Conservation (phyloP, 2,113 vertebrate species). For the Verasper variegatus region DNA sequence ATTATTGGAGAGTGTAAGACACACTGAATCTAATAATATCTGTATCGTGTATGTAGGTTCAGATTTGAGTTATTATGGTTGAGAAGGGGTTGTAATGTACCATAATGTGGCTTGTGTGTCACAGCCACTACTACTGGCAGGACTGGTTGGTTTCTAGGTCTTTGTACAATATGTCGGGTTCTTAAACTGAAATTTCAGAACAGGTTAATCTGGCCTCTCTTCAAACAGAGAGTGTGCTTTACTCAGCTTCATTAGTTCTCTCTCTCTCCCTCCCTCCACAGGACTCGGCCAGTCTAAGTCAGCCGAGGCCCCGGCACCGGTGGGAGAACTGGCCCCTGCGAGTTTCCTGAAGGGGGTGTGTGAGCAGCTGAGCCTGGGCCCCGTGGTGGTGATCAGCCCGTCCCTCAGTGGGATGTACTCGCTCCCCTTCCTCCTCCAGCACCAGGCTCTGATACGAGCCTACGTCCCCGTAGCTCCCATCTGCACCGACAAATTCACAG, state of each 20-base stretch:
- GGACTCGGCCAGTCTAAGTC: constrained; percentile 89
- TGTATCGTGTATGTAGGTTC: too few relatives aligned
- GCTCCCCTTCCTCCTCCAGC: constrained; percentile 89
- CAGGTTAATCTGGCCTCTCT: background rate
- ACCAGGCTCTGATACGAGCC: constrained; percentile 84
- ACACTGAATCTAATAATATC: too few relatives aligned
- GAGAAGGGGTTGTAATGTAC: too few relatives aligned
- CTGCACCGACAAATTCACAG: constrained; percentile 91
- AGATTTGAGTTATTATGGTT: too few relatives aligned
- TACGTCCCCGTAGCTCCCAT: constrained; percentile 95
- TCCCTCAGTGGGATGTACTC: constrained; percentile 98
- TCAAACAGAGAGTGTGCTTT: background rate
- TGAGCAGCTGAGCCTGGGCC: constrained; percentile 83
- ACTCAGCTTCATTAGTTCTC: background rate
- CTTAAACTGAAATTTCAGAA: background rate
- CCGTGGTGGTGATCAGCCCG: constrained; percentile 91
- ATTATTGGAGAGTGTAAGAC: too few relatives aligned
- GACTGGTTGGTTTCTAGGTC: too few relatives aligned
- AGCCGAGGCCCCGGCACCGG: constrained; percentile 79
- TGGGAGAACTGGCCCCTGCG: constrained; percentile 86
- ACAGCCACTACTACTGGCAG: too few relatives aligned
- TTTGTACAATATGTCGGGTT: too few relatives aligned
- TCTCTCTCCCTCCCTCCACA: constrained; percentile 54
- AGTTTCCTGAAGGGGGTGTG: constrained; percentile 87
- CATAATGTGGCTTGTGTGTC: too few relatives aligned